phyloP scores from a whole-genome alignment of 2,113 vertebrate genomes.

The Papio anubis region DNA sequence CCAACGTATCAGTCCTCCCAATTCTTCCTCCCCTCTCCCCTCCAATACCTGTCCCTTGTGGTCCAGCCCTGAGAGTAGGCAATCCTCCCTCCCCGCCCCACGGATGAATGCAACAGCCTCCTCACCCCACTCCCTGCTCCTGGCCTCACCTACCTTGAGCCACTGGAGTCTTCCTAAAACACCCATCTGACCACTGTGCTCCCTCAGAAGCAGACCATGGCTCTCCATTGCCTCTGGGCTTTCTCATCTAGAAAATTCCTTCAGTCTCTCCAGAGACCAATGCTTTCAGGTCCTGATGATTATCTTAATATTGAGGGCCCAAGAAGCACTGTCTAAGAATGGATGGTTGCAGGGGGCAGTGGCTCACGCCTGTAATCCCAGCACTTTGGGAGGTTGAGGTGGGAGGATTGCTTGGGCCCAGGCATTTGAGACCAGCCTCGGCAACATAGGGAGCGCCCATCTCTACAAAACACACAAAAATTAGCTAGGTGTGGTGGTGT shows the following conservation, averaged over 20 bases:
- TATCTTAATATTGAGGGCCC: neutral
- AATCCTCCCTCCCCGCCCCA: fast-evolving
- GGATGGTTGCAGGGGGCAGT: neutral
- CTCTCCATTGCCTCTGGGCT: neutral
- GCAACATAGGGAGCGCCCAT: no score
- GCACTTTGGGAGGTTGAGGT: no score
- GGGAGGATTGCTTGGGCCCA: no score
- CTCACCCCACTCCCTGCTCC: neutral
- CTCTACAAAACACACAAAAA: no score
- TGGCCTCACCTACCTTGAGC: neutral
- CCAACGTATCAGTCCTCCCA: neutral
- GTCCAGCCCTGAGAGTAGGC: neutral
- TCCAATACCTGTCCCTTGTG: neutral
- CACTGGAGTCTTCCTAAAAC: neutral
- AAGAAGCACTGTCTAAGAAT: neutral
- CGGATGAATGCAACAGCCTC: fast-evolving
- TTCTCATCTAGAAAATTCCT: neutral
- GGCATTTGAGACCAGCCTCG: no score
- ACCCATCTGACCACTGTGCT: fast-evolving
- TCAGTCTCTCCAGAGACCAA: neutral
- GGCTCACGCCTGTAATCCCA: no score
- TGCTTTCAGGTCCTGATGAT: neutral
- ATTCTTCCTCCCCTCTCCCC: fast-evolving
- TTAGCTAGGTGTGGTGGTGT: no score
- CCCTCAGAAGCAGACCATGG: neutral